Conservation (phyloP, 1,140 invertebrate genomes). For the Drosophila lowei region DNA sequence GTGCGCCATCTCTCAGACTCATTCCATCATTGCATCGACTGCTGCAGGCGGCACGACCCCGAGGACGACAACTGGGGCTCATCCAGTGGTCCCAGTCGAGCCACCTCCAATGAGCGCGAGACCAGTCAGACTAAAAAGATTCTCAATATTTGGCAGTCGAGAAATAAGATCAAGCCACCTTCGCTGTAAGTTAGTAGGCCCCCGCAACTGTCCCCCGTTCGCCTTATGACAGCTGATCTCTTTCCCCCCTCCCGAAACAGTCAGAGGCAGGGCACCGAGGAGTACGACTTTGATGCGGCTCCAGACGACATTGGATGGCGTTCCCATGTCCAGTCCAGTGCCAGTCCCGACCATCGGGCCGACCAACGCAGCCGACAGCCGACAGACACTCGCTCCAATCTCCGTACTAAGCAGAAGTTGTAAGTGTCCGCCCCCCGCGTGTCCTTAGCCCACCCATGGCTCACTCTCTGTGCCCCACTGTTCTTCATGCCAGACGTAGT, state of each 20-base stretch:
- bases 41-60: conserved; percentile 51
- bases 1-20: conserved; percentile 14
- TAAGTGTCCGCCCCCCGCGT: conserved; percentile 50
- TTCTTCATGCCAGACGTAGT: conserved; percentile 63
- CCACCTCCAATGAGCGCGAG: conserved; percentile 69
- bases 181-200: conserved; percentile 58
- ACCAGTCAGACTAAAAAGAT: conserved; percentile 68
- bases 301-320: conserved; percentile 64
- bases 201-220: neutral
- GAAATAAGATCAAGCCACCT: conserved; percentile 57
- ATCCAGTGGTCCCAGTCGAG: conserved; percentile 73
- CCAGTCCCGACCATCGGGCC: conserved; percentile 49
- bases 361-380: conserved; percentile 24
- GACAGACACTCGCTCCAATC: conserved; percentile 42
- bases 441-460: neutral
- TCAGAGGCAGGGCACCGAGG: conserved; percentile 69
- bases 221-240: neutral
- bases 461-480: conserved; percentile 27
- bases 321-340: conserved; percentile 36
- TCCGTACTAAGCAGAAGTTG: conserved; percentile 67
- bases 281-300: conserved; percentile 66
- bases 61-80: conserved; percentile 81
- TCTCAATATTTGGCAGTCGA: conserved; percentile 64
- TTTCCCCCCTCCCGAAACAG: conserved; percentile 24
- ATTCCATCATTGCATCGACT: conserved; percentile 28